These are phyloP conservation scores for Ursus arctos DNA, from an alignment of 2,113 vertebrate genomes.

Conservation along the genomic window DNA sequence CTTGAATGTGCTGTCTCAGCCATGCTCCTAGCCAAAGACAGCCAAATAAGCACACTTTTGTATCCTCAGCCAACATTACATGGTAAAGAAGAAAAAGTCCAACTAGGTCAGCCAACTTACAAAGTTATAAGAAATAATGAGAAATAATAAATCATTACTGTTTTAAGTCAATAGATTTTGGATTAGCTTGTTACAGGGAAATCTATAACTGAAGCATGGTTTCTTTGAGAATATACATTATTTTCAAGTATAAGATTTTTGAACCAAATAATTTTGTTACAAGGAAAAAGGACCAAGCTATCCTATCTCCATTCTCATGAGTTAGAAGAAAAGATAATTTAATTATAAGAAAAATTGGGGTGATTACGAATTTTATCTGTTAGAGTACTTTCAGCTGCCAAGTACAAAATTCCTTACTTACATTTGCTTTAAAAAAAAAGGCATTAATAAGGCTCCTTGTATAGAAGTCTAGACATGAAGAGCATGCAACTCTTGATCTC, in stretches of 20 bases:
- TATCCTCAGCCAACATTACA: not conserved
- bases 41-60: no score
- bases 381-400: not conserved
- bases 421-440: not conserved
- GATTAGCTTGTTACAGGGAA: not conserved
- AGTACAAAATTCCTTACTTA: not conserved
- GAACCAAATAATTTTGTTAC: not conserved
- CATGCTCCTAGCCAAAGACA: rapidly evolving
- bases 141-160: not conserved
- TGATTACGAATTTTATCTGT: not conserved
- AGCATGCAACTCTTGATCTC: not conserved
- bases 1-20: not conserved
- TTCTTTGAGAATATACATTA: not conserved
- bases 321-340: not conserved
- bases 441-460: not conserved
- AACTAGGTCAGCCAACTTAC: not conserved
- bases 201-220: not conserved
- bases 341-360: not conserved
- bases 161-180: not conserved
- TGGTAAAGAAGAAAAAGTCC: not conserved
- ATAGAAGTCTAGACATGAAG: not conserved
- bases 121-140: not conserved
- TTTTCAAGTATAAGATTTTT: not conserved
- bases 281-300: not conserved
- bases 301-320: not conserved